Evolutionary conservation across 2,113 vertebrate genomes (phyloP), one percentile per base, ranked within the genome.

Genomic region (Rousettus leschenaultii): DNA sequence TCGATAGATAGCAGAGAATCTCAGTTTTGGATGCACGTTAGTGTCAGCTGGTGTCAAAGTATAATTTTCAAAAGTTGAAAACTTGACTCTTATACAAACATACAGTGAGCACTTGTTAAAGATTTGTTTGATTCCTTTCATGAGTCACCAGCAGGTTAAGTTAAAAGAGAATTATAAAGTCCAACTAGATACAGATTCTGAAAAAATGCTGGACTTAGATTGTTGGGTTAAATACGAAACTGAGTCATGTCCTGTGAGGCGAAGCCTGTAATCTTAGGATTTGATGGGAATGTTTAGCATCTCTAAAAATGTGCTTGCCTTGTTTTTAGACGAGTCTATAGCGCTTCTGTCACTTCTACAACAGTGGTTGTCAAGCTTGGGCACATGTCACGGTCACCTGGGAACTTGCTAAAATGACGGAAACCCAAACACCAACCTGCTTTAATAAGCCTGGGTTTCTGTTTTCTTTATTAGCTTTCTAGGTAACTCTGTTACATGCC

Each of bases 41-140:
- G 21, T 55, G 55, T 92, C 86, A 94, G 59, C 95, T 84, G 68
- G 90, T 96, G 45, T 87, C 40, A 93, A 89, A 91, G 83, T 70
- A 83, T 40, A 70, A 93, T 97, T 94, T 97, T 95, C 43, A 66
- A 70, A 95, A 86, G 73, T 68, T 86, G 70, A 96, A 85, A 95
- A 68, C 38, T 79, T 95, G 83, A 89, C 57, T 86, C 33, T 88
- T 83, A 43, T 79, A 91, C 30, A 97, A 71, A 74, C 38, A 68
- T 38, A 61, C 13, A 73, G 22, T 83, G 83, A 74, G 10, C 14
- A 33, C 71, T 86, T 89, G 88, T 65, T 89, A 83, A 91, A 86
- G 21, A n/a, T 86, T 84, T 84, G 48, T 91, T 95, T 95, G 75
- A 61, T 87, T 68, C 14, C 79, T 61, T 90, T 95, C 91, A 95